Evolutionary conservation across 2,797 vertebrate genomes (phyloP), one percentile per base, ranked within the genome.

Genomic region (Sebastes cheni): DNA sequence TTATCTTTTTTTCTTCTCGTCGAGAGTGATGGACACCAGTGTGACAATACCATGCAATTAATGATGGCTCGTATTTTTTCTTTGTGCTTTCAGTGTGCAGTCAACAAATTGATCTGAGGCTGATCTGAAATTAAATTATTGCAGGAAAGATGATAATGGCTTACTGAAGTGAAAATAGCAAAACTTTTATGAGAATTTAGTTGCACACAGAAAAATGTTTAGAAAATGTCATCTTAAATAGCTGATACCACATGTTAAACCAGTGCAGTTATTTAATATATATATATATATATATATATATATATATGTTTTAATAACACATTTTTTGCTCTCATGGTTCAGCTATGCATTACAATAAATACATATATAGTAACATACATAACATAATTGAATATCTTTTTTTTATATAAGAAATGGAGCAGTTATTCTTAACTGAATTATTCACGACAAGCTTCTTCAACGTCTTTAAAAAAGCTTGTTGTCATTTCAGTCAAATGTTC

Each of bases 51-150:
- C 29, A 65, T 69, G 36, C 29, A 59, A 58, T 65, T 59, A 59
- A 32, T 64, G 36, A 50, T 30, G 20, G 22, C 42, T 52, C 54
- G 27, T 18, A 23, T 22, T 27, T 56, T 72, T 46, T 39, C 50
- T 52, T 52, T 52, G 50, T 52, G 50, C 20, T 10, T 18, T 4
- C 22, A 32, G n/a, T 22, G 56, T 62, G 68, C 29, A 60, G 67
- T 18, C 50, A 66, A 16, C 59, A 42, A 23, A 59, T 14, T 66
- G 36, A 55, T 30, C 25, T 29, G 16, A 66, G 36, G 59, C 65
- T 13, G 64, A 80, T 77, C 18, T 66, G 39, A 73, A 59, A 64
- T 68, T 32, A 83, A 1, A 60, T 30, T 54, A 30, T 60, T 65
- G 36, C 10, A 58, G 55, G 25, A 13, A 14, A 34, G 8, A 46